Evolutionary conservation across 1,140 invertebrate genomes (phyloP).

Genomic region (Halotydeus destructor): DNA sequence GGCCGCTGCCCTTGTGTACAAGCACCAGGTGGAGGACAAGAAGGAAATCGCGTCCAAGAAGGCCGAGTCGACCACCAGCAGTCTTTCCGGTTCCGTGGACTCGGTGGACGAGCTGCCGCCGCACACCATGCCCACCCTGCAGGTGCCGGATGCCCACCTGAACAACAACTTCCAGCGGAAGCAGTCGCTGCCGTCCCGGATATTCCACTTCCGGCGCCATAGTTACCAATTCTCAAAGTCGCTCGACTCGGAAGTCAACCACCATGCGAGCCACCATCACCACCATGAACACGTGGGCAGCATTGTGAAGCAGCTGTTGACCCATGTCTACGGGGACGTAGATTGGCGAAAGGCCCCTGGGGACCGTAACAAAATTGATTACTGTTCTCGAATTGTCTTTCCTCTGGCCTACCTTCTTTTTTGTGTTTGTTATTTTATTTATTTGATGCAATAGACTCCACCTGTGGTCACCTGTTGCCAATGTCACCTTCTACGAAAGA

Average conservation of each 20-base stretch:
- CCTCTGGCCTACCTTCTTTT: conserved; percentile 1
- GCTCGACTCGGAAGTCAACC: not conserved
- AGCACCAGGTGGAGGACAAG: conserved; percentile 1
- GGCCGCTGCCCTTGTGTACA: conserved; percentile 37
- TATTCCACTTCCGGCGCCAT: not conserved
- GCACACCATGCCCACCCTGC: too few relatives aligned
- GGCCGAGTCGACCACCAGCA: too few relatives aligned
- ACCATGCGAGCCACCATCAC: not conserved
- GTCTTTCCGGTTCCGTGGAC: too few relatives aligned
- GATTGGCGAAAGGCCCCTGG: conserved; percentile 2
- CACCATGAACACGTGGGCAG: not conserved
- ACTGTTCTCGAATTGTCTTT: not conserved
- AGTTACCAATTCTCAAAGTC: not conserved
- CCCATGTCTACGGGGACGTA: not conserved
- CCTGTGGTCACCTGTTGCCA: too few relatives aligned
- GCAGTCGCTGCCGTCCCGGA: too few relatives aligned
- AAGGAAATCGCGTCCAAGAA: too few relatives aligned
- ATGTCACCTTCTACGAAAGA: too few relatives aligned
- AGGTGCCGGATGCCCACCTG: too few relatives aligned
- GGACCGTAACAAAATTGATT: conserved; percentile 5
- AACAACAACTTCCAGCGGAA: too few relatives aligned
- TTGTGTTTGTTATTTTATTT: not conserved
- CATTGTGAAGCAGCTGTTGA: not conserved
- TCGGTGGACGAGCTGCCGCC: too few relatives aligned
- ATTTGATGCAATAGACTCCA: too few relatives aligned